Base-by-base conservation (phyloP, 30 jellyfish, hydroid and myxozoan species). In the Mastigias papua region DNA sequence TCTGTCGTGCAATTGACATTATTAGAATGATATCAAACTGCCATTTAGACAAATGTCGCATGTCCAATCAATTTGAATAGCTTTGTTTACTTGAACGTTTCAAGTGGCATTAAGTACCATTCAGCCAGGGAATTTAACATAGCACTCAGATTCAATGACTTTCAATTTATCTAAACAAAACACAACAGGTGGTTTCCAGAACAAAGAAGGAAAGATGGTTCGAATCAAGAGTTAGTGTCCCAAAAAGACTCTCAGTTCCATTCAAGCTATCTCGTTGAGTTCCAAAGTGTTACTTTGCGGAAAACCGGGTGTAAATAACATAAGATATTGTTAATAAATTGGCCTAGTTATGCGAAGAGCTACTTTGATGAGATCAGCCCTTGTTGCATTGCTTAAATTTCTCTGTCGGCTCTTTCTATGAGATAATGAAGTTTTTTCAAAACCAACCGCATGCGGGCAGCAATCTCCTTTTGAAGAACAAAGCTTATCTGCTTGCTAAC, bases 381-480 rank as follows among this genome's bases (percentile, higher is more conserved):
- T 17, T n/a, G 64, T 60, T 77, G 27, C 66, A 0, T 73, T 77
- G 73, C 65, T 37, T 33, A 29, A 72, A 42, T 19, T 27, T 22
- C 46, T 63, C 32, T 63, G 74, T 63, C 74, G 74, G 74, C 74
- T 57, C 20, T 51, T 77, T 50, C 42, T 58, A 28, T 22, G 28
- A 22, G 31, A 77, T 77, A 58, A 51, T 27, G 22, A 77, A 77
- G 76, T 77, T 51, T 62, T 69, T 72, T 58, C 77, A 61, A 77
- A 77, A 77, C 65, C 20, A 33, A 77, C 77, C 88, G 61, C 77
- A 77, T 73, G 20, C 34, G 17, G 75, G 76, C 68, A 77, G 37
- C 34, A 77, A 58, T 77, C 76, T 10, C 58, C 13, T 17, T 34
- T 27, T 1, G 46, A 77, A 77, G 61, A n/a, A 62, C 88, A 51